Percentiles rank a stretch among this genome's conserved stretches.
These are phyloP conservation scores for Erythrocercus mccallii DNA, from an alignment of 2,113 vertebrate species.

Conservation along the genomic window DNA sequence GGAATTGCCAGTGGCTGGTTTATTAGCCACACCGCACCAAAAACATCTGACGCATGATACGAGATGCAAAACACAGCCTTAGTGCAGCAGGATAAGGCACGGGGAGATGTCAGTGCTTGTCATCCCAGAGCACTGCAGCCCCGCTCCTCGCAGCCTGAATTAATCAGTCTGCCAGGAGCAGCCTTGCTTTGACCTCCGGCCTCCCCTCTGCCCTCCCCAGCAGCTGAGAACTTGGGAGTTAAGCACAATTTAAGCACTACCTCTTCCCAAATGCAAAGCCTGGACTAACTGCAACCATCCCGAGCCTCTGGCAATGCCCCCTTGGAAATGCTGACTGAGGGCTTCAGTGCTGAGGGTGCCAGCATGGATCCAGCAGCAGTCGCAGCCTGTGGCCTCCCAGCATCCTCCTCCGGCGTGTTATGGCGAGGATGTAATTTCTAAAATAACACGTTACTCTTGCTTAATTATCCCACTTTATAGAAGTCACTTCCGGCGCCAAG, in stretches of 20 bases:
- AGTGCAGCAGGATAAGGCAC: background rate
- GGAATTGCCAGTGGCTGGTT: background rate
- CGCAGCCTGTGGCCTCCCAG: background rate
- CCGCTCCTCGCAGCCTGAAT: background rate
- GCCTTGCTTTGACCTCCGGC: conserved; percentile 8
- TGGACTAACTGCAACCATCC: background rate
- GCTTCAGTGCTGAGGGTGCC: background rate
- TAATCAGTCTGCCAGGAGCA: conserved; percentile 9
- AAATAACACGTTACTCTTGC: conserved; percentile 49
- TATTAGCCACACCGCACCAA: background rate
- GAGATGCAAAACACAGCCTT: background rate
- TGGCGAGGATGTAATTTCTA: conserved; percentile 52
- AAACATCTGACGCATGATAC: background rate
- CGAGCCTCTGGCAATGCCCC: background rate
- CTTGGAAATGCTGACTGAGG: rapidly evolving
- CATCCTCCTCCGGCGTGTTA: background rate
- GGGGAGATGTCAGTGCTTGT: background rate
- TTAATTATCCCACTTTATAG: conserved; percentile 57
- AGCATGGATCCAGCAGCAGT: background rate
- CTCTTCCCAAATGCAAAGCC: background rate
- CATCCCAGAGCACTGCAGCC: background rate
- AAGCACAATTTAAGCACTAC: background rate
- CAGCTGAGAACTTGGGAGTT: background rate
- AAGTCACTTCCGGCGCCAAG: conserved; percentile 40
- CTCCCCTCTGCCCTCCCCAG: background rate